Percentiles rank a stretch among this genome's conserved stretches.
phyloP scores from a whole-genome alignment of 2,113 vertebrate species.

The Ptyas mucosa region DNA sequence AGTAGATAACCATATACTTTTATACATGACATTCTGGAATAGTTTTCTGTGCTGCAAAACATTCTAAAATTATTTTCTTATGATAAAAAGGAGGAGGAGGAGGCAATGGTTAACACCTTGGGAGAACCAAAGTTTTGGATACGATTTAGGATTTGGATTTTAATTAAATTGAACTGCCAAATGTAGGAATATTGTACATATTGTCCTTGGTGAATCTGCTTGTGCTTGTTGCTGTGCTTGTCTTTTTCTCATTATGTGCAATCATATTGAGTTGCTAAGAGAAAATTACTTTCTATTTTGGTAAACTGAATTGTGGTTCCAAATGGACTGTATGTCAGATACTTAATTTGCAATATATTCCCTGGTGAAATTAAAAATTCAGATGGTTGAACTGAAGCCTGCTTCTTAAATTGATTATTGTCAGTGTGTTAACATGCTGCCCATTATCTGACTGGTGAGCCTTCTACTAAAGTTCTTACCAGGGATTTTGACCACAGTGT shows the following conservation, averaged over 20 bases:
- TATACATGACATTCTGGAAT: background rate
- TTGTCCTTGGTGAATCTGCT: slow-evolving; percentile 32
- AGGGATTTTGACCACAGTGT: slow-evolving; percentile 39
- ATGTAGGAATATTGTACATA: slow-evolving; percentile 33
- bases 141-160: slow-evolving; percentile 38
- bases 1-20: background rate
- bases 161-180: slow-evolving; percentile 24
- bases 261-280: slow-evolving; percentile 55
- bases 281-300: slow-evolving; percentile 64
- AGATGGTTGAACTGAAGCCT: slow-evolving; percentile 60
- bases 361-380: slow-evolving; percentile 65
- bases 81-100: background rate
- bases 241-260: slow-evolving; percentile 54
- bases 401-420: slow-evolving; percentile 66
- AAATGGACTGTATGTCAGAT: slow-evolving; percentile 58
- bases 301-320: slow-evolving; percentile 61
- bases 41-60: background rate
- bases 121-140: background rate
- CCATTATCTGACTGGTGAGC: slow-evolving; percentile 11
- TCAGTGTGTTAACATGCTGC: slow-evolving; percentile 58
- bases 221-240: slow-evolving; percentile 39
- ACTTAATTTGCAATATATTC: slow-evolving; percentile 61
- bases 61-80: background rate
- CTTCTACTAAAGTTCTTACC: slow-evolving; percentile 44
- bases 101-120: background rate